Base-by-base conservation (phyloP, 2,797 vertebrate species). In the Alca torda region DNA sequence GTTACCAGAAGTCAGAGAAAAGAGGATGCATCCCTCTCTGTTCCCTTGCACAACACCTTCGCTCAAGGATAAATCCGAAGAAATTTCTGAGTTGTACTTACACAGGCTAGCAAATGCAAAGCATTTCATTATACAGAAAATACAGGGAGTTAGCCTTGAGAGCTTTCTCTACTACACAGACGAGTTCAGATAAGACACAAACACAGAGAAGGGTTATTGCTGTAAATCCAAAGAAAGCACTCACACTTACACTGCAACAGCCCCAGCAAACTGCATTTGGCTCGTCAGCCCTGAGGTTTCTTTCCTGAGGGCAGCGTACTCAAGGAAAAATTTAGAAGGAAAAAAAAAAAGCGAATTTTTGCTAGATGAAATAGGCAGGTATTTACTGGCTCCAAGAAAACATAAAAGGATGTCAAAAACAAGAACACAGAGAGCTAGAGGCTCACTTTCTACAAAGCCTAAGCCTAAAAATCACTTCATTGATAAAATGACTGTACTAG, bases 81-180 rank as follows among this genome's bases (percentile, higher is more conserved):
- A 51, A 20, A 54, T 48, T 70, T 46, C 88, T 56, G 51, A 65
- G 50, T 35, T 35, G n/a, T 24, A 31, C 16, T 51, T 35, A 25
- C 9, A 31, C 15, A 50, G 13, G 16, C 28, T 35, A 37, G 30
- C 33, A 75, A 72, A 93, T 9, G 5, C 61, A 92, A 73, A 79
- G n/a, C 25, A n/a, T 70, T 78, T 75, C 15, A 39, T n/a, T 35
- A 15, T 10, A 54, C 31, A 74, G 39, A 56, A 81, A 68, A 56
- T 31, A 35, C 3, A 26, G 24, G 10, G 12, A 57, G 31, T 2
- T 53, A 30, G 20, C 26, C 33, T 51, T 0, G 0, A 85, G 56
- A 73, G 28, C 33, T 28, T 59, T 41, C 50, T n/a, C 20, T 21
- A 12, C 15, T 6, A 23, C 76, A 21, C 19, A 54, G 33, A 12